Base-by-base conservation (phyloP, 2,113 vertebrate species). In the Macrotis lagotis region DNA sequence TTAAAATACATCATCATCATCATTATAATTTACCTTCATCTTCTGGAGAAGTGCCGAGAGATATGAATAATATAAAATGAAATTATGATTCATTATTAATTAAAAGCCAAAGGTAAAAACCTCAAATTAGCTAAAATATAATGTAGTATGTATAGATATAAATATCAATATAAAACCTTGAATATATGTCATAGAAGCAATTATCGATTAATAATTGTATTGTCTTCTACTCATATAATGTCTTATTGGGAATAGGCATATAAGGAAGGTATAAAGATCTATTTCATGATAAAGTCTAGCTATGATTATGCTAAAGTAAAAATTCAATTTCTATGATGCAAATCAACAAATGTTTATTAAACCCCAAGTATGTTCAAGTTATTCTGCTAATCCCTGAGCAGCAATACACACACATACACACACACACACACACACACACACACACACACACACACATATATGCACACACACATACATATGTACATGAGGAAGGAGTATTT, bases 81-180 rank as follows among this genome's bases (percentile, higher is more conserved):
- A 74, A 74, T n/a, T 74, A 74, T 74, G 66, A 74, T 74, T 74
- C 66, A 74, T 74, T 74, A 74, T 74, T 74, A n/a, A n/a, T n/a
- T 74, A n/a, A 19, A 74, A 74, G 16, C 37, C 37, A 74, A 14
- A 74, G 37, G 37, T 74, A 74, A 74, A 74, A 74, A 74, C 28
- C 55, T 37, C 37, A 74, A n/a, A 74, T 74, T 74, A 74, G 12
- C 1, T 74, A 74, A 74, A n/a, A 48, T 89, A 92, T 91, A 90
- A 92, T 90, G 6, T 19, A 66, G 16, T 9, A 8, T 9, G 52
- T 93, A 91, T 25, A 31, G 53, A 88, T 50, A 94, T 28, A 92
- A 96, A 94, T 9, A 44, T 92, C 11, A 74, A 25, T 94, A 37
- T 66, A 88, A 0, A 59, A 37, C 88, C 66, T 2, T 44, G 50